These are phyloP conservation scores for Eulimnadia texana DNA, from an alignment of 1,140 invertebrate genomes.

Conservation along the genomic window DNA sequence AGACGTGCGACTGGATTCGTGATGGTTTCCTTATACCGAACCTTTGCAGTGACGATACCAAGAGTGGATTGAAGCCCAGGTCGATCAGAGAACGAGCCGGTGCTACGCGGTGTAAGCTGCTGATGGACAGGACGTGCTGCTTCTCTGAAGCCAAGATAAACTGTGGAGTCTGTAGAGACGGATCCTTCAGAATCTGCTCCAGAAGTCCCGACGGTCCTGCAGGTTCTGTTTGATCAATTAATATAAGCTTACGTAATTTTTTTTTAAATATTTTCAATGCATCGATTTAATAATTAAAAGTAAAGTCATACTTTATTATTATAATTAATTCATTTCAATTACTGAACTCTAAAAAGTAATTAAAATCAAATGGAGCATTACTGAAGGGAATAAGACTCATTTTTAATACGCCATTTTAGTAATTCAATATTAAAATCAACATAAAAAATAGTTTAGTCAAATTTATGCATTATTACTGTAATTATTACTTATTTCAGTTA, in stretches of 20 bases:
- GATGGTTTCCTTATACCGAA: not conserved
- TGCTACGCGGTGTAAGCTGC: not conserved
- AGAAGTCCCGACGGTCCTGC: not conserved
- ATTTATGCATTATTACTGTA: not conserved
- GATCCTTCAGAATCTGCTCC: not conserved
- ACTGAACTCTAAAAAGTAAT: no score
- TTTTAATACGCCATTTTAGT: slow-evolving; percentile 57
- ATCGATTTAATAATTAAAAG: not conserved
- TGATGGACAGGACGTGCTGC: not conserved
- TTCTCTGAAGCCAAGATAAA: not conserved
- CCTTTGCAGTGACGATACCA: not conserved
- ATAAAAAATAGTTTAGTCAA: not conserved
- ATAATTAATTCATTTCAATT: not conserved
- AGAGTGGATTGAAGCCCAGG: not conserved
- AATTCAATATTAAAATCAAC: slow-evolving; percentile 30
- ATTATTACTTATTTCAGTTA: not conserved
- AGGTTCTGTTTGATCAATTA: not conserved
- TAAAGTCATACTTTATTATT: not conserved
- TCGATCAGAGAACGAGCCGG: not conserved
- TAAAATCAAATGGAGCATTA: no score
- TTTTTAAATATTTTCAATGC: not conserved
- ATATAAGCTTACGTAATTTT: not conserved
- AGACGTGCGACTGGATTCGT: not conserved
- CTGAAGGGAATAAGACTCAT: no score
- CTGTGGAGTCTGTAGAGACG: not conserved